These are phyloP conservation scores for Pangasius sanitwongsei DNA, from an alignment of 2,797 vertebrate species.

Conservation along the genomic window DNA sequence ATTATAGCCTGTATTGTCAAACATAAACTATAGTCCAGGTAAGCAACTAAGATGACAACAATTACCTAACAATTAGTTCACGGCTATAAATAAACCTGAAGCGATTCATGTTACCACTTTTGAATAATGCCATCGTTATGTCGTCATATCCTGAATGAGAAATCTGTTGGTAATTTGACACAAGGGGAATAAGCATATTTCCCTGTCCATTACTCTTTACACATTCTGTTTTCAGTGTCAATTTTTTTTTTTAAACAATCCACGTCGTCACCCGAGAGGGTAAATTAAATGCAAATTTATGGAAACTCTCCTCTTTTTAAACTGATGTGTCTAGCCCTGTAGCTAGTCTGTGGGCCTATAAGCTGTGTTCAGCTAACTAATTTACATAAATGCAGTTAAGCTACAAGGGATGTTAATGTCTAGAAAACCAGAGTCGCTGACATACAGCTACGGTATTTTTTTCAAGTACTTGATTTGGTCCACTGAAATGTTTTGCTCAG, in stretches of 20 bases:
- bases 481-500: neutral
- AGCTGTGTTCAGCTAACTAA: neutral
- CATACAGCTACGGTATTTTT: too few relatives aligned
- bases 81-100: neutral
- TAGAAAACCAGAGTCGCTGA: neutral
- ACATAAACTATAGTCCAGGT: neutral
- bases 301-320: neutral
- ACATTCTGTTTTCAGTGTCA: neutral
- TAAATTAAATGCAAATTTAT: neutral
- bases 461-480: too few relatives aligned
- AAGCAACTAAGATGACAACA: neutral
- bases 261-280: neutral
- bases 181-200: neutral
- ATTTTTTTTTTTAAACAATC: neutral
- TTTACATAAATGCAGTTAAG: neutral
- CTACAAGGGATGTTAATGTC: neutral
- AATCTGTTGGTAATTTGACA: neutral
- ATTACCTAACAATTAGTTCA: neutral
- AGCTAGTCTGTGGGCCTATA: neutral
- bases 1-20: neutral
- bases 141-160: neutral
- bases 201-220: neutral
- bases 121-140: neutral
- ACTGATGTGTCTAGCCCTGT: neutral
- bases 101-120: neutral